phyloP scores from a whole-genome alignment of 2,888 invertebrate genomes.

The Clanis bilineata region DNA sequence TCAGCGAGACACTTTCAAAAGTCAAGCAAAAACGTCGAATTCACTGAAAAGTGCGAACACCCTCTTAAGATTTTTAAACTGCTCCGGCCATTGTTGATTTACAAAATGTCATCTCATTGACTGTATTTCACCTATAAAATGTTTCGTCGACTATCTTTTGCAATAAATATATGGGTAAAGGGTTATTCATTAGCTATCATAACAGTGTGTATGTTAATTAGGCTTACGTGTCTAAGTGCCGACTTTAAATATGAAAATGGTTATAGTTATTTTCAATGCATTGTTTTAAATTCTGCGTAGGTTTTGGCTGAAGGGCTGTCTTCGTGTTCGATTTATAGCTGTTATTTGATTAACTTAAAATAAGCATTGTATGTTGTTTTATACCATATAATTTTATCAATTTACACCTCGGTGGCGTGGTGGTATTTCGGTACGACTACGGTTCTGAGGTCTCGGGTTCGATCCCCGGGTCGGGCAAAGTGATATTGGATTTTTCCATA shows the following conservation, averaged over 20 bases:
- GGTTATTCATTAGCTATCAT: constrained; percentile 17
- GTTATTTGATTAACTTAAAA: neutral
- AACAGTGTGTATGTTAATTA: constrained; percentile 2
- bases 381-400: too few relatives aligned
- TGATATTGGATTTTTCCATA: too few relatives aligned
- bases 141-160: constrained; percentile 32
- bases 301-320: neutral
- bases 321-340: too few relatives aligned
- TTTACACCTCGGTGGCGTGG: too few relatives aligned
- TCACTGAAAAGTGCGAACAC: too few relatives aligned
- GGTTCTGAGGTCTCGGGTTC: too few relatives aligned
- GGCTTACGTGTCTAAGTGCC: neutral
- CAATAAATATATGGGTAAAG: constrained; percentile 21
- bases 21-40: too few relatives aligned
- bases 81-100: neutral
- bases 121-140: constrained; percentile 67
- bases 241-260: neutral
- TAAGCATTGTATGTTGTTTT: too few relatives aligned
- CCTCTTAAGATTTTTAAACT: neutral
- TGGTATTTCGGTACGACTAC: too few relatives aligned
- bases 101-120: constrained; percentile 36
- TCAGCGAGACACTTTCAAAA: too few relatives aligned
- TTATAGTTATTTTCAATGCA: neutral
- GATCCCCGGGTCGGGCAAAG: too few relatives aligned
- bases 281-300: neutral